A percentile compares a stretch with the other conserved stretches of the same genome.
Evolutionary conservation across 2,888 invertebrate species (phyloP).

Genomic region (Protodeltote pygarga): DNA sequence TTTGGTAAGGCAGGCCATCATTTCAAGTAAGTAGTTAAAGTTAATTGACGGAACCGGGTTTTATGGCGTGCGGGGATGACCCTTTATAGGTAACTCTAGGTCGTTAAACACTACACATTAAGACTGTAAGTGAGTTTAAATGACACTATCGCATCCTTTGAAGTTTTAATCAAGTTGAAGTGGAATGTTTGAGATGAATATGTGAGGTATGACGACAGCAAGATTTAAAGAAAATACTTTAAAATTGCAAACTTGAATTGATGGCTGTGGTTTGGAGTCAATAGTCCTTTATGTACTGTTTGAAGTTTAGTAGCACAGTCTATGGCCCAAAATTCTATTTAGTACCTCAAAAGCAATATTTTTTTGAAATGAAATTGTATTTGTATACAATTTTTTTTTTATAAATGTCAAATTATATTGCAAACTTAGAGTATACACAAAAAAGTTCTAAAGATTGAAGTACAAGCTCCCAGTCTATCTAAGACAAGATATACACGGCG

Average conservation of each 20-base stretch:
- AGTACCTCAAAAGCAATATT: background rate
- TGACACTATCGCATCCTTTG: slow-evolving; percentile 18
- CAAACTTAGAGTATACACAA: no score
- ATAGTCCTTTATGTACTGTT: no score
- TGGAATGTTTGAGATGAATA: slow-evolving; percentile 1
- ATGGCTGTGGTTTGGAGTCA: no score
- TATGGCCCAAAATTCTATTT: no score
- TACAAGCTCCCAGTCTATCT: slow-evolving; percentile 51
- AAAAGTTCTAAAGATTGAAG: slow-evolving; percentile 1
- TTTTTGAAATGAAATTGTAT: no score
- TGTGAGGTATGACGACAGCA: background rate
- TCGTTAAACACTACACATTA: slow-evolving; percentile 42
- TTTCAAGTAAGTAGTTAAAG: slow-evolving; percentile 41
- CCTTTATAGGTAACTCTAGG: slow-evolving; percentile 30
- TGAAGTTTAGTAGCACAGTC: no score
- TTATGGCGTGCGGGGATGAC: slow-evolving; percentile 30
- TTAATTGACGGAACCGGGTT: slow-evolving; percentile 37
- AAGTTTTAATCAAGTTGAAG: slow-evolving; percentile 29
- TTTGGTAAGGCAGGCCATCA: slow-evolving; percentile 23
- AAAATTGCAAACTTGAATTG: no score
- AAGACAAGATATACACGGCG: slow-evolving; percentile 69
- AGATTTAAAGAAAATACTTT: no score
- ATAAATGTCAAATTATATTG: no score
- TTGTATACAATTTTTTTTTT: no score
- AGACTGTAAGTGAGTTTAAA: slow-evolving; percentile 30